These are phyloP conservation scores for Troides helena DNA, from an alignment of 2,888 invertebrate genomes.

Conservation along the genomic window DNA sequence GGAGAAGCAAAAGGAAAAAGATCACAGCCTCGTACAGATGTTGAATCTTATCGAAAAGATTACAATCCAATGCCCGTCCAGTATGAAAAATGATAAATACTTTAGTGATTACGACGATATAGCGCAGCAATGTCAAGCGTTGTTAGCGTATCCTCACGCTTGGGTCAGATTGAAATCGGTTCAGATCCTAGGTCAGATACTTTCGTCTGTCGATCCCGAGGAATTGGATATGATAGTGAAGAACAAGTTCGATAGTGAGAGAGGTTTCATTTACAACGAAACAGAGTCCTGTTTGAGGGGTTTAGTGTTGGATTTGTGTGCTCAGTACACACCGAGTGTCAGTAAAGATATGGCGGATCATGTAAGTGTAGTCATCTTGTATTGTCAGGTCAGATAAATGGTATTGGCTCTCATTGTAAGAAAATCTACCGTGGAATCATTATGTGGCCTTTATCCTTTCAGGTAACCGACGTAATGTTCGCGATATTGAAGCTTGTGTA, in stretches of 20 bases:
- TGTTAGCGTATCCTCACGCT: constrained; percentile 89
- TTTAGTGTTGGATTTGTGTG: constrained; percentile 86
- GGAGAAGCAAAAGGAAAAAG: constrained; percentile 82
- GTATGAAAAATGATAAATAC: constrained; percentile 76
- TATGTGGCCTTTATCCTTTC: constrained; percentile 30
- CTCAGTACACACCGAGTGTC: constrained; percentile 85
- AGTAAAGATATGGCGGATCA: constrained; percentile 87
- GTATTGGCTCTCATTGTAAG: neutral
- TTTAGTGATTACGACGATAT: constrained; percentile 77
- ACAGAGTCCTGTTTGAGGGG: constrained; percentile 83
- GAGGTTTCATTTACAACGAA: constrained; percentile 82
- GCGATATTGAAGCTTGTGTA: constrained; percentile 79
- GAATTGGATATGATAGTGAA: constrained; percentile 77
- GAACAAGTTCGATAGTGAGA: constrained; percentile 55
- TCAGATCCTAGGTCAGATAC: constrained; percentile 87
- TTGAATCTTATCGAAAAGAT: constrained; percentile 86
- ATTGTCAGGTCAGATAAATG: too few species aligned
- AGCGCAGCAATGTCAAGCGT: constrained; percentile 83
- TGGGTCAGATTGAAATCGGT: constrained; percentile 91
- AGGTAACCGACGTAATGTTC: constrained; percentile 76
- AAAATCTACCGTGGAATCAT: neutral
- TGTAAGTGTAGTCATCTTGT: constrained; percentile 48
- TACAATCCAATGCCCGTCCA: constrained; percentile 80
- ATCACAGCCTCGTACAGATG: constrained; percentile 88
- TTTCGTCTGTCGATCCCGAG: constrained; percentile 82